Percentiles rank a stretch among this genome's conserved stretches.
Conservation (phyloP, 1,140 invertebrate genomes). For the Ceratoteleas bidentatus region DNA sequence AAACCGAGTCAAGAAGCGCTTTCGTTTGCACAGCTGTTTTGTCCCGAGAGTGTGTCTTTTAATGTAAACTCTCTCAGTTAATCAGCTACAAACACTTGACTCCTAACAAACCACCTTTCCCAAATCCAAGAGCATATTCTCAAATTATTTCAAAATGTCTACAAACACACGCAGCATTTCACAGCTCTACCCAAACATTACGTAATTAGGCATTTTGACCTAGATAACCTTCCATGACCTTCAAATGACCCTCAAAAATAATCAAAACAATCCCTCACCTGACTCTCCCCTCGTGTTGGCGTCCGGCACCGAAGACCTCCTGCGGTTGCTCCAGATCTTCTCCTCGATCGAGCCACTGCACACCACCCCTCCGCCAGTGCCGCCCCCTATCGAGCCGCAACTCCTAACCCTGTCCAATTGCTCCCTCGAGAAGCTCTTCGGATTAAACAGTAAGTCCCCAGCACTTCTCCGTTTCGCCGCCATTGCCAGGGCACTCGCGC, state of each 20-base stretch:
- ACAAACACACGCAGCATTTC: too few relatives aligned
- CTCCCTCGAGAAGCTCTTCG: constrained; percentile 88
- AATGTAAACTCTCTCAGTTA: too few relatives aligned
- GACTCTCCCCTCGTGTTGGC: constrained; percentile 84
- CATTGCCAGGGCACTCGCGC: constrained; percentile 84
- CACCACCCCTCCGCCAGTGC: constrained; percentile 82
- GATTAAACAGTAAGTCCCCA: constrained; percentile 88
- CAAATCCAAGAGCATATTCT: too few relatives aligned
- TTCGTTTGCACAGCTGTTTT: too few relatives aligned
- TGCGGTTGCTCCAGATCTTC: constrained; percentile 80
- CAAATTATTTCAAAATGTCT: too few relatives aligned
- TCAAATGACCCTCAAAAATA: background rate
- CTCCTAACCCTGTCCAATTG: constrained; percentile 88
- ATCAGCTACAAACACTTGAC: too few relatives aligned
- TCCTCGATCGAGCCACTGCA: constrained; percentile 80
- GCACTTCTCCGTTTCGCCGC: constrained; percentile 89
- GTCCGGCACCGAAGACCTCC: constrained; percentile 86
- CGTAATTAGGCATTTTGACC: background rate
- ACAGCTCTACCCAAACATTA: too few relatives aligned
- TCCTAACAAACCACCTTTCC: too few relatives aligned
- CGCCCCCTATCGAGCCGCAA: constrained; percentile 90
- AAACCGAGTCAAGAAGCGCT: too few relatives aligned
- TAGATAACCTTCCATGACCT: background rate
- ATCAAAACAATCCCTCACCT: constrained; percentile 74
- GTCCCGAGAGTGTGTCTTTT: too few relatives aligned